Evolutionary conservation across 2,797 vertebrate species (phyloP), one percentile per base, ranked within the genome.

Genomic region (Myripristis jacobus): DNA sequence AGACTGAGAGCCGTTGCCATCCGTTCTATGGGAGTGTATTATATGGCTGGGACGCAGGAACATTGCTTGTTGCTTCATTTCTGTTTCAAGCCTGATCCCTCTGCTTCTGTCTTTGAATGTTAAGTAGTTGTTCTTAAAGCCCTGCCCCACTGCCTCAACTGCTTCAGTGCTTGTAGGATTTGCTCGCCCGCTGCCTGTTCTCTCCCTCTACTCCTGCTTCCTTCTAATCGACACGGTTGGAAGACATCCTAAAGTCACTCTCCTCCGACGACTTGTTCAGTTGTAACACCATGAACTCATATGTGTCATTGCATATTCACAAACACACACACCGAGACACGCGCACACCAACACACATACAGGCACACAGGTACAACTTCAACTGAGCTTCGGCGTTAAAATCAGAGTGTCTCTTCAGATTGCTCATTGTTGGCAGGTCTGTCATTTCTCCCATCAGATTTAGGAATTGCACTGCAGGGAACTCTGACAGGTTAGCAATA

Each of bases 101-200:
- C 85, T 83, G 78, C 90, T 91, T 92, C 85, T 90, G 86, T 92
- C 88, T 90, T 75, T 92, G 90, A 93, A 93, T 94, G 92, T 94
- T 93, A 85, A 81, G 80, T 93, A 90, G 88, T 87, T 85, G 84
- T 91, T 87, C 85, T 91, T 81, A 81, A 78, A 81, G 74, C 81
- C 87, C 79, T 75, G 79, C 77, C 70, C 83, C 88, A 78, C 77
- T 70, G 83, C 84, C 83, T 90, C 84, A 2, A 80, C 82, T 72
- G 89, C 91, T 90, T 87, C 83, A 91, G 89, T 83, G 88, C 90
- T 93, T 89, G 89, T 93, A 87, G 85, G 82, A 90, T 89, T 83
- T 62, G 88, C 90, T 87, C 81, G 77, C 82, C 84, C 71, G 58
- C 81, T 84, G 76, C 82, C 75, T 56, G 75, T 84, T 76, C 84